Percentiles rank a stretch among this genome's conserved stretches.
phyloP scores from a whole-genome alignment of 2,113 vertebrate species.

The Vulpes ferrilata region DNA sequence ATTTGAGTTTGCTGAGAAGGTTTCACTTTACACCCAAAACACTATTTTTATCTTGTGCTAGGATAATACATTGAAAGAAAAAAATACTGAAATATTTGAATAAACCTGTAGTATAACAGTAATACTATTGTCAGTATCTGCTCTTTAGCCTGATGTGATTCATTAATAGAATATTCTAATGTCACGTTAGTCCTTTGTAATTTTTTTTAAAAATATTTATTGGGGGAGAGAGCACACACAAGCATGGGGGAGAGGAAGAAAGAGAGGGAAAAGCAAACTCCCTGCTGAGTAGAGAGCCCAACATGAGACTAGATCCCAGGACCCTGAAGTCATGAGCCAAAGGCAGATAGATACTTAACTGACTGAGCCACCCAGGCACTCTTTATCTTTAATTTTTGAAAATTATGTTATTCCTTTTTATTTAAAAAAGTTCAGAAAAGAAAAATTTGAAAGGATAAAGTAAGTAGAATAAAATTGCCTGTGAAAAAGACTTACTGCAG shows the following conservation, averaged over 20 bases:
- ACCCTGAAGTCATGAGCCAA: too few relatives aligned
- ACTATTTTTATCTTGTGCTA: not conserved
- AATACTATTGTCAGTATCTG: not conserved
- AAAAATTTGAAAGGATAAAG: slow-evolving; percentile 37
- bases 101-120: not conserved
- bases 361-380: too few relatives aligned
- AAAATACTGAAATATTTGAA: not conserved
- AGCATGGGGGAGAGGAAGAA: too few relatives aligned
- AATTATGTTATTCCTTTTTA: not conserved
- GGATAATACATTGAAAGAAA: not conserved
- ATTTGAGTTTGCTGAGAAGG: not conserved
- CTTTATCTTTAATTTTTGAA: not conserved
- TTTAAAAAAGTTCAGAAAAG: not conserved
- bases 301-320: too few relatives aligned
- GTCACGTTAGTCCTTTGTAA: not conserved
- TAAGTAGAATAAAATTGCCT: slow-evolving; percentile 1
- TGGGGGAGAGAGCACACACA: too few relatives aligned
- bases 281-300: too few relatives aligned
- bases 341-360: too few relatives aligned
- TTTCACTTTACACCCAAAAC: not conserved
- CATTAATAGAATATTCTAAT: not conserved
- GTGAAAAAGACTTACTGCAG: slow-evolving; percentile 8
- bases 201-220: not conserved
- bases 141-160: not conserved
- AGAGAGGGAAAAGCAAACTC: too few relatives aligned